These are phyloP conservation scores for Campylomormyrus numenius DNA, from an alignment of 2,113 vertebrate species.

Conservation along the genomic window DNA sequence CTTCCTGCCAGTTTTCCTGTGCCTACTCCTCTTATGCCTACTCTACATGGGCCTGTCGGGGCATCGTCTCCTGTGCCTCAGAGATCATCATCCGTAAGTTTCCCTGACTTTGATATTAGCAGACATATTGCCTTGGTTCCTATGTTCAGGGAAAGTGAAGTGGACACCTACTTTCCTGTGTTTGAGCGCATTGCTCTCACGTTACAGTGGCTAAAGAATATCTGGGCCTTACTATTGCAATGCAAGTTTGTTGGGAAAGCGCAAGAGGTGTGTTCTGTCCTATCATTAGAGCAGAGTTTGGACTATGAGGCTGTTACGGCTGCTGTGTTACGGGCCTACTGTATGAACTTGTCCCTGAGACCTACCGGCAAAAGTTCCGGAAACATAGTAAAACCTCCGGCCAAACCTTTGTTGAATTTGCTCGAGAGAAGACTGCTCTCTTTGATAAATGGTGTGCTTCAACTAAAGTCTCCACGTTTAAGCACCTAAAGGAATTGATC, in stretches of 20 bases:
- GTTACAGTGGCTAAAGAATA: no score
- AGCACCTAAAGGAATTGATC: not conserved
- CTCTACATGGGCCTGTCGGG: not conserved
- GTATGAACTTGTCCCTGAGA: not conserved
- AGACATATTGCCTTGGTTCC: not conserved
- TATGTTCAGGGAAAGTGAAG: not conserved
- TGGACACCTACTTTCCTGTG: no score
- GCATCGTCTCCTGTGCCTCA: not conserved
- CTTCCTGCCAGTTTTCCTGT: no score
- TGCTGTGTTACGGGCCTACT: not conserved
- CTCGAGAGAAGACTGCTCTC: not conserved
- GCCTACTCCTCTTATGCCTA: not conserved
- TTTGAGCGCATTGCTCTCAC: no score
- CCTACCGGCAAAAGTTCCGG: not conserved
- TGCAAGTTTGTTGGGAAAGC: not conserved
- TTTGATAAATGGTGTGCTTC: not conserved
- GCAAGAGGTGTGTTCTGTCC: not conserved
- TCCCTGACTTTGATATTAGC: not conserved
- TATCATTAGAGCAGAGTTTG: not conserved
- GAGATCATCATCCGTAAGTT: not conserved
- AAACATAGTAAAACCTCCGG: not conserved
- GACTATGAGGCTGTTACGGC: not conserved
- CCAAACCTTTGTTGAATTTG: not conserved
- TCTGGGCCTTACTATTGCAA: not conserved
- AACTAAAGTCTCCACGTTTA: not conserved